Evolutionary conservation across 2,888 invertebrate genomes (phyloP).

Genomic region (Phasia obesa): DNA sequence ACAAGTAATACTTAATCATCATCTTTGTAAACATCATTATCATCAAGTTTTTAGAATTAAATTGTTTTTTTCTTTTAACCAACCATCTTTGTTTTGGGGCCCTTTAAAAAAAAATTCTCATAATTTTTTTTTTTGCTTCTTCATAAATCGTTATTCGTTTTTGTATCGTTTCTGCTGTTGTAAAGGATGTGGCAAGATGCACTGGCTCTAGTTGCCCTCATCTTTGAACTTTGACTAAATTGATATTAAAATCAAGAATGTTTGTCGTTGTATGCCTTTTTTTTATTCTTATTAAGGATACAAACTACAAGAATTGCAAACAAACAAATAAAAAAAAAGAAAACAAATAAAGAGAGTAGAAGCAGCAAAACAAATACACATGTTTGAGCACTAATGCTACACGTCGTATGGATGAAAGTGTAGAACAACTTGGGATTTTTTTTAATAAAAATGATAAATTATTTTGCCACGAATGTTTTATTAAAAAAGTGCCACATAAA

Average conservation of each 20-base stretch:
- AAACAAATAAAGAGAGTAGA: slow-evolving; percentile 26
- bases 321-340: slow-evolving; percentile 5
- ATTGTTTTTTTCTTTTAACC: slow-evolving; percentile 6
- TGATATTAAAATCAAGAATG: slow-evolving; percentile 65
- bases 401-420: background rate
- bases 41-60: slow-evolving; percentile 9
- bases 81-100: slow-evolving; percentile 33
- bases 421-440: background rate
- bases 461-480: background rate
- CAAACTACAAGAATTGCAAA: slow-evolving; percentile 34
- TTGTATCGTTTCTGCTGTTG: slow-evolving; percentile 12
- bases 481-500: no score
- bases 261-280: slow-evolving; percentile 31
- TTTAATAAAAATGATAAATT: slow-evolving; percentile 13
- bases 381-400: background rate
- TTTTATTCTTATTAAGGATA: slow-evolving; percentile 24
- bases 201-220: slow-evolving; percentile 55
- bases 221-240: slow-evolving; percentile 65
- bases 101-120: slow-evolving; percentile 3
- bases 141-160: slow-evolving; percentile 36
- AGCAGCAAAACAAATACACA: slow-evolving; percentile 22
- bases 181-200: slow-evolving; percentile 46
- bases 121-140: slow-evolving; percentile 4
- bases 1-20: slow-evolving; percentile 54
- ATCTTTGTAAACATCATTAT: slow-evolving; percentile 11